Conservation (phyloP, 2,113 vertebrate species). For the Thamnophis sirtalis region DNA sequence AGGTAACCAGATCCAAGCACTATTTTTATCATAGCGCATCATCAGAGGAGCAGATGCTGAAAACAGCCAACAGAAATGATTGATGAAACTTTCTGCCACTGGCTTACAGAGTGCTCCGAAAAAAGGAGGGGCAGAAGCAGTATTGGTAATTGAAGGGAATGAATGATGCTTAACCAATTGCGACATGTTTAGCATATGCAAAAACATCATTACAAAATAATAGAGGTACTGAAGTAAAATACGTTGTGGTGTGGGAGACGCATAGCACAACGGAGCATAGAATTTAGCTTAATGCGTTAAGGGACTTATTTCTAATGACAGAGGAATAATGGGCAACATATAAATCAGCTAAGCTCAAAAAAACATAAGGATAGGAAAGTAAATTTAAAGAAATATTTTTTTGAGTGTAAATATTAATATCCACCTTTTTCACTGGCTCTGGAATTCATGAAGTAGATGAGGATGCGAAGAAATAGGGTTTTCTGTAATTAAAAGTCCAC, state of each 20-base stretch:
- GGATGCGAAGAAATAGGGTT: background rate
- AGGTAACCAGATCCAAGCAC: background rate
- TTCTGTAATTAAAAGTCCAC: background rate
- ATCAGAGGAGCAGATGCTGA: background rate
- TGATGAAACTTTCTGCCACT: background rate
- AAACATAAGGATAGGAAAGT: background rate
- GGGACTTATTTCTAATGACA: background rate
- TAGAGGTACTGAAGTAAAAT: background rate
- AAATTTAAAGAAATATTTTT: background rate
- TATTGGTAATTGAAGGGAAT: background rate
- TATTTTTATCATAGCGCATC: background rate
- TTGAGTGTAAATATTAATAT: background rate
- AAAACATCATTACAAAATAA: background rate
- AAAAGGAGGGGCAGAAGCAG: background rate
- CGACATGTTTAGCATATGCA: background rate
- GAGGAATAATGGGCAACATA: background rate
- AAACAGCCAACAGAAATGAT: background rate
- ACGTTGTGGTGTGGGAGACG: background rate
- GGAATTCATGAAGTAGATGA: background rate
- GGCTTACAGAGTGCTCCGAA: background rate
- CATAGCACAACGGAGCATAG: background rate
- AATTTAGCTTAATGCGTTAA: background rate
- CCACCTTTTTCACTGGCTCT: background rate
- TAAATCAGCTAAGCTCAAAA: background rate
- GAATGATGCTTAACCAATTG: background rate